These are phyloP conservation scores for Phenganax marumi DNA, from an alignment of 92 coral and sea anemone species.

Conservation along the genomic window DNA sequence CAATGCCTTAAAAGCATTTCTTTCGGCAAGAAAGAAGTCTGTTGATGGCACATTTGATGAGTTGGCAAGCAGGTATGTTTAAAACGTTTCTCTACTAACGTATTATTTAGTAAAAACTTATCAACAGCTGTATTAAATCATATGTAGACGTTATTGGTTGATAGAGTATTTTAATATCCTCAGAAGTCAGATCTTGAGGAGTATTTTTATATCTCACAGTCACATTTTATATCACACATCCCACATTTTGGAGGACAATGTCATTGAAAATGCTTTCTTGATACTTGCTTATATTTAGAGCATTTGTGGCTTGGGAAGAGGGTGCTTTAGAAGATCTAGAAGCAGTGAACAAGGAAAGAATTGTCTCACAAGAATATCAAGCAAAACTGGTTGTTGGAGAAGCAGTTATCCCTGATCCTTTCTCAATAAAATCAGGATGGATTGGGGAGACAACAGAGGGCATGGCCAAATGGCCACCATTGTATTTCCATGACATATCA, in stretches of 20 bases:
- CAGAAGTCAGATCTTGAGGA: slow-evolving; percentile 1
- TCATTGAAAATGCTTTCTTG: slow-evolving; percentile 1
- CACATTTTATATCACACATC: too few relatives aligned
- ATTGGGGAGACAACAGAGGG: slow-evolving; percentile 5
- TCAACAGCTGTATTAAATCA: too few relatives aligned
- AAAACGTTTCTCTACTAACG: slow-evolving; percentile 7
- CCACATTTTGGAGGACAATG: background rate
- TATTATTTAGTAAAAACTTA: background rate
- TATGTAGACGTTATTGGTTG: background rate
- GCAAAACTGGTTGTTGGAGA: slow-evolving; percentile 4
- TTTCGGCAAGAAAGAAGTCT: slow-evolving; percentile 8
- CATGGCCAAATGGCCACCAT: slow-evolving; percentile 5
- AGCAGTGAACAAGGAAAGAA: slow-evolving; percentile 4
- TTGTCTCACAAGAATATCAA: background rate
- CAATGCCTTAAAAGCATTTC: slow-evolving; percentile 2
- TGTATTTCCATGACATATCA: background rate
- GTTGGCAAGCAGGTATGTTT: slow-evolving; percentile 8
- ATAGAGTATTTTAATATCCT: background rate
- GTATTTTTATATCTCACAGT: too few relatives aligned
- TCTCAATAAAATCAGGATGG: slow-evolving; percentile 6
- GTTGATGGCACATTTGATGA: slow-evolving; percentile 7
- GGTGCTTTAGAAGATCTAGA: slow-evolving; percentile 1
- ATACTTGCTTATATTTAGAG: background rate
- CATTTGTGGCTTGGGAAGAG: slow-evolving; percentile 8
- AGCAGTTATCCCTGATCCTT: slow-evolving; percentile 8